These are phyloP conservation scores for Anabas testudineus DNA, from an alignment of 2,797 vertebrate genomes.

Conservation along the genomic window DNA sequence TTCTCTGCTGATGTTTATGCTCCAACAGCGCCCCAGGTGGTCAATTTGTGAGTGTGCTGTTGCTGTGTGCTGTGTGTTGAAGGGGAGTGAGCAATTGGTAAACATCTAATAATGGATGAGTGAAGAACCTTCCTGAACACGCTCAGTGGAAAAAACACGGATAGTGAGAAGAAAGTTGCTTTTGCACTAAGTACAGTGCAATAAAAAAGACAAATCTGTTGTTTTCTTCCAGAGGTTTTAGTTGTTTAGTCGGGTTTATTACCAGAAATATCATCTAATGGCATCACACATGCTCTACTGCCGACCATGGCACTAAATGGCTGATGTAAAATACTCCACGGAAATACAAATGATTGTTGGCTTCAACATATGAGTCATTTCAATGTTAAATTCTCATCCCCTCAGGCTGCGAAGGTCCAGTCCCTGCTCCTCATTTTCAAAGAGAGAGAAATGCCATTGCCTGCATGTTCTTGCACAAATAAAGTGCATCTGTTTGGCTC, in stretches of 20 bases:
- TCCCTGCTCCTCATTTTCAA: constrained; percentile 56
- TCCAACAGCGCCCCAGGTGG: constrained; percentile 68
- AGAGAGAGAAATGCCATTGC: constrained; percentile 63
- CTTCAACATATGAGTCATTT: constrained; percentile 64
- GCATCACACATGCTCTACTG: constrained; percentile 52
- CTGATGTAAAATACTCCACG: constrained; percentile 54
- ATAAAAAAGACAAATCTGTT: constrained; percentile 57
- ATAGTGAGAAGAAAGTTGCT: constrained; percentile 14
- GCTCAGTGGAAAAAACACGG: constrained; percentile 25
- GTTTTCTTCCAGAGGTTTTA: constrained; percentile 47
- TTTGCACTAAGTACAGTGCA: constrained; percentile 28
- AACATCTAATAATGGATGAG: constrained; percentile 67
- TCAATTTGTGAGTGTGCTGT: constrained; percentile 58
- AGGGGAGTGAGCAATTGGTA: constrained; percentile 42
- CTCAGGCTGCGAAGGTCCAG: constrained; percentile 61
- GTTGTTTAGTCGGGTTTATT: constrained; percentile 43
- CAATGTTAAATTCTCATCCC: constrained; percentile 64
- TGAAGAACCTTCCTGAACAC: constrained; percentile 38
- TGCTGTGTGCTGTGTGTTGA: constrained; percentile 49
- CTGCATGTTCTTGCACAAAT: constrained; percentile 51
- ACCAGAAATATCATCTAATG: constrained; percentile 53
- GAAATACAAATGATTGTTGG: constrained; percentile 60
- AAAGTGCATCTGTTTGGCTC: constrained; percentile 65
- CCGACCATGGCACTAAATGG: constrained; percentile 37
- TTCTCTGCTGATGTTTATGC: constrained; percentile 66